Conservation (phyloP, 2,888 invertebrate genomes). For the Calameuta idolon region DNA sequence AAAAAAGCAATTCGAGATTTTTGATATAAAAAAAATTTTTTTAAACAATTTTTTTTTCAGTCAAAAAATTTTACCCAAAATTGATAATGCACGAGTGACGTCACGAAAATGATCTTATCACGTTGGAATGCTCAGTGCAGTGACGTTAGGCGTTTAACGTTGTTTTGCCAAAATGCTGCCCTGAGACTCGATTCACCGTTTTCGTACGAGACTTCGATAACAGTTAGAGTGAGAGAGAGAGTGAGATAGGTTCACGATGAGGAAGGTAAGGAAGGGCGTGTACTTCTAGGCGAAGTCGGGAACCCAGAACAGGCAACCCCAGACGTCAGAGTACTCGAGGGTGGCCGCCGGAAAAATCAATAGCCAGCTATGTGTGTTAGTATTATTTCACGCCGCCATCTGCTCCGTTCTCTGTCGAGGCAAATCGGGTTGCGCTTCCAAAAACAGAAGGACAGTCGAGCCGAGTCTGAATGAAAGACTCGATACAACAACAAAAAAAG, state of each 20-base stretch:
- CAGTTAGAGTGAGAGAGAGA: conserved; percentile 10
- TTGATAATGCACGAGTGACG: no score
- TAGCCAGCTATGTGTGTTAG: conserved; percentile 54
- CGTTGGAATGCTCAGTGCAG: background rate
- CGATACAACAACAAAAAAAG: background rate
- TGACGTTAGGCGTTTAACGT: background rate
- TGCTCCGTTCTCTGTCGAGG: conserved; percentile 20
- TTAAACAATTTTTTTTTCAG: no score
- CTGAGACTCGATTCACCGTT: background rate
- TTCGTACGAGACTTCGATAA: background rate
- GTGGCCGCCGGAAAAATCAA: conserved; percentile 51
- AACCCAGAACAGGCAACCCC: conserved; percentile 10
- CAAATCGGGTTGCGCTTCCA: background rate
- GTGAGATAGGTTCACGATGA: conserved; percentile 2
- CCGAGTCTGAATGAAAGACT: background rate
- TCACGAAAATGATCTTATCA: no score
- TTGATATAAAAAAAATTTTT: background rate
- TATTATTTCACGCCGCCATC: conserved; percentile 49
- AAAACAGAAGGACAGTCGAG: background rate
- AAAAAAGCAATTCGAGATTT: no score
- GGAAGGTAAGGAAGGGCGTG: background rate
- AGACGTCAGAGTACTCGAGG: conserved; percentile 35
- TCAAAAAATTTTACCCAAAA: no score
- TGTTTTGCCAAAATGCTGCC: background rate
- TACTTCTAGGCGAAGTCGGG: background rate